Percentiles rank a stretch among this genome's conserved stretches.
These are phyloP conservation scores for Stegodyphus dumicola DNA, from an alignment of 1,140 invertebrate species.

Conservation along the genomic window DNA sequence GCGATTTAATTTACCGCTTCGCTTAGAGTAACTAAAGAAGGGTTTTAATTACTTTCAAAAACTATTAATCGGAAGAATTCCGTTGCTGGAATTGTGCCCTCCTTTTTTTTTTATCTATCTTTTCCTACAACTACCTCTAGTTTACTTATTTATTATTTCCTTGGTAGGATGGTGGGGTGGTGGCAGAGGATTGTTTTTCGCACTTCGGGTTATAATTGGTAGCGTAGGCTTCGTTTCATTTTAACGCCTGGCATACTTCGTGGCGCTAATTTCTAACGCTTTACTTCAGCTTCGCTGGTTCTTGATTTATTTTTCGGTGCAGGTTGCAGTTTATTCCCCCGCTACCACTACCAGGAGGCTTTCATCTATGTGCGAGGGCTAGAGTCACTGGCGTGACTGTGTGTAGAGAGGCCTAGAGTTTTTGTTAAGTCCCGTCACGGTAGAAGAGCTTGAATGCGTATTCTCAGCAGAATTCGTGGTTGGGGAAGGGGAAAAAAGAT, in stretches of 20 bases:
- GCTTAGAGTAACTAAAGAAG: conserved; percentile 9
- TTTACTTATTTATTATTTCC: conserved; percentile 30
- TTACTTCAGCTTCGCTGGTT: conserved; percentile 26
- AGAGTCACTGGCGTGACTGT: too few relatives aligned
- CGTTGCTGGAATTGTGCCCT: not conserved
- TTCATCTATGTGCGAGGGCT: too few relatives aligned
- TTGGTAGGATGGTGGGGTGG: not conserved
- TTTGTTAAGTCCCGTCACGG: too few relatives aligned
- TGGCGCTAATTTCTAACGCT: conserved; percentile 51
- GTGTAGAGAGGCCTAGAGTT: too few relatives aligned
- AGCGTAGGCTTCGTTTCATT: conserved; percentile 16
- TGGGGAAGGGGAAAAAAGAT: too few relatives aligned
- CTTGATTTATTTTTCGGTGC: conserved; percentile 44
- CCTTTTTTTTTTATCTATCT: not conserved
- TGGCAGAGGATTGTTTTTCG: conserved; percentile 24
- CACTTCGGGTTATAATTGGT: not conserved
- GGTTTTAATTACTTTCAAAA: conserved; percentile 58
- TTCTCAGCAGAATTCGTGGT: too few relatives aligned
- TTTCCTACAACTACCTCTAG: not conserved
- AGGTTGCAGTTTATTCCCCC: not conserved
- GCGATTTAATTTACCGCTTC: conserved; percentile 56
- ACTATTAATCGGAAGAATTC: conserved; percentile 53
- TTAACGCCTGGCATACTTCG: conserved; percentile 33
- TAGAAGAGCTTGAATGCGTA: too few relatives aligned
- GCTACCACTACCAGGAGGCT: not conserved